Evolutionary conservation across 1,140 invertebrate species (phyloP), one percentile per base, ranked within the genome.

Genomic region (Nylanderia fulva): DNA sequence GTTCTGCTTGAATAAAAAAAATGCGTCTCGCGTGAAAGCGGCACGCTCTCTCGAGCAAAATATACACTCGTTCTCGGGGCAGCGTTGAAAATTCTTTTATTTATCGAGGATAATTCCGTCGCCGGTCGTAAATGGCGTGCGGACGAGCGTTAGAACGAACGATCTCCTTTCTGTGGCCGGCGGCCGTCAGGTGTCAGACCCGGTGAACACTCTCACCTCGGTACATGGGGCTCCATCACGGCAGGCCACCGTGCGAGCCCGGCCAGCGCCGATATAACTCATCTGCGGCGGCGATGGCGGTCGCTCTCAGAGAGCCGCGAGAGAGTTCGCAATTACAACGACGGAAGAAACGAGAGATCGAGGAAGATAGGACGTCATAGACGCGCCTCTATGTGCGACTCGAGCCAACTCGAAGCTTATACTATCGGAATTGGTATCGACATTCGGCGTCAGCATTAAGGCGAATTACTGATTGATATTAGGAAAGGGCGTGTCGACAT

Each of bases 291-390:
- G 75, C 68, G 85, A 63, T 29, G 29, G 33, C 33, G 69, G 63
- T 27, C 69, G 63, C 64, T 80, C 66, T 63, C 87, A 75, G 80
- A 76, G 77, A 66, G 86, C 90, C 56, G 75, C 84, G 85, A 82
- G 87, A 64, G 82, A 90, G 86, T 80, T 90, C 88, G 89, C 91
- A 91, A 91, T 91, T 91, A 91, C 90, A 90, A 91, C 85, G 89
- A 89, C 89, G 90, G 87, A 89, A 91, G 91, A 90, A 89, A 90
- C 90, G 80, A 90, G 72, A 91, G 91, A 91, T 91, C 77, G 84
- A 75, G 72, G 60, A 61, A 86, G 90, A 91, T 91, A 91, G 82
- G 85, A 66, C 74, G 24, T 74, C 79, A 71, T 66, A 36, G 69
- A 72, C 69, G 56, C 87, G 61, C 61, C 54, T 42, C 39, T 64